A percentile compares a stretch with the other conserved stretches of the same genome.
Conservation (phyloP, 2,113 vertebrate genomes). For the Leuciscus idus region DNA sequence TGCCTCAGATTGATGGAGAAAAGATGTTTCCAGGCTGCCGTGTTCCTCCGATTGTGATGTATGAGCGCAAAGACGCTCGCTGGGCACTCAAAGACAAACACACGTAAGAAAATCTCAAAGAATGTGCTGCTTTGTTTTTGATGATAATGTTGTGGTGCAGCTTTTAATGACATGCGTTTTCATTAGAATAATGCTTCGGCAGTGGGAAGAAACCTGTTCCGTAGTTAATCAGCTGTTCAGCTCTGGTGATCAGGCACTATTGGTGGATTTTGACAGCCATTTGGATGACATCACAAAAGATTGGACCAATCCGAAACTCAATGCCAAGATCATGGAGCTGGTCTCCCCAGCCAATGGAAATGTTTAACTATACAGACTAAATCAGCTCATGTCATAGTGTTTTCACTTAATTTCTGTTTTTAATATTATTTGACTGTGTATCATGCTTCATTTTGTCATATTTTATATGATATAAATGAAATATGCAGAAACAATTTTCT, state of each 20-base stretch:
- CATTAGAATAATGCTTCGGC: conserved; percentile 87
- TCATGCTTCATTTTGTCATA: neutral
- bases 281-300: conserved; percentile 89
- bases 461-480: neutral
- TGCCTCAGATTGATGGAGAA: conserved; percentile 81
- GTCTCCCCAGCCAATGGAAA: conserved; percentile 80
- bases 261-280: conserved; percentile 91
- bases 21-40: conserved; percentile 81
- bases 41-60: conserved; percentile 86
- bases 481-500: neutral
- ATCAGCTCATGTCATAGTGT: neutral
- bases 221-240: conserved; percentile 81
- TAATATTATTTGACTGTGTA: neutral
- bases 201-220: conserved; percentile 86
- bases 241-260: conserved; percentile 75
- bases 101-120: conserved; percentile 77
- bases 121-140: neutral
- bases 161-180: neutral
- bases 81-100: conserved; percentile 91
- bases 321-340: conserved; percentile 82
- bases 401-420: neutral
- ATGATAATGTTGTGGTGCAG: neutral
- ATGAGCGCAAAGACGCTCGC: conserved; percentile 81
- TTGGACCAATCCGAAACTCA: conserved; percentile 90
- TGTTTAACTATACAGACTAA: conserved; percentile 63